Evolutionary conservation across 2,797 vertebrate species (phyloP), one percentile per base, ranked within the genome.

Genomic region (Austrolebias charrua): DNA sequence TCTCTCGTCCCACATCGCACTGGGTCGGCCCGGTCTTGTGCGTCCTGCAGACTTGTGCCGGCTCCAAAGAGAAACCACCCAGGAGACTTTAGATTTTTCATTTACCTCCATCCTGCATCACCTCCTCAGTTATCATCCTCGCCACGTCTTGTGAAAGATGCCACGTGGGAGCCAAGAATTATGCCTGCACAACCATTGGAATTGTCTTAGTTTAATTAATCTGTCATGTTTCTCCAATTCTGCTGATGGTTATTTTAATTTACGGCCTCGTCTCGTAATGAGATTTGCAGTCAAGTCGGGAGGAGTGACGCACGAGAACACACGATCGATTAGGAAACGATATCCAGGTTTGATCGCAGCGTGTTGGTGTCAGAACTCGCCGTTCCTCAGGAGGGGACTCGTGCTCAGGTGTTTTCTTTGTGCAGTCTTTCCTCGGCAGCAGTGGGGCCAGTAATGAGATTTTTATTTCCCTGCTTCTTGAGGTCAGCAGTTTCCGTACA

Each of bases 151-250:
- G 62, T 75, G 71, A 77, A 60, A 58, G 55, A 43, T 61, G 78
- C 72, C 85, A 59, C 56, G 73, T 52, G 74, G 81, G 81, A 77
- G 35, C n/a, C 43, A n/a, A 79, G 35, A 79, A 71, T 69, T 6
- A 69, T 19, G 48, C 57, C 69, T 0, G 18, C 67, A 4, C 74
- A 66, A 20, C 69, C 3, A 55, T 62, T 60, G 31, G 62, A 76
- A 80, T 66, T 64, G 57, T 63, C 68, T 60, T 54, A 72, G 45
- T 85, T 86, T 88, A 86, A 86, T 88, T 86, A 82, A 86, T 74
- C 69, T 83, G 84, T 84, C 86, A 77, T 86, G 83, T 84, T 82
- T 78, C 64, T 70, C 66, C 53, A 50, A 59, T 68, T 81, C 76
- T 71, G 76, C 82, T 84, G 83, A 82, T 78, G 71, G 70, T 80